These are phyloP conservation scores for Belgica antarctica DNA, from an alignment of 2,888 invertebrate genomes.

Conservation along the genomic window DNA sequence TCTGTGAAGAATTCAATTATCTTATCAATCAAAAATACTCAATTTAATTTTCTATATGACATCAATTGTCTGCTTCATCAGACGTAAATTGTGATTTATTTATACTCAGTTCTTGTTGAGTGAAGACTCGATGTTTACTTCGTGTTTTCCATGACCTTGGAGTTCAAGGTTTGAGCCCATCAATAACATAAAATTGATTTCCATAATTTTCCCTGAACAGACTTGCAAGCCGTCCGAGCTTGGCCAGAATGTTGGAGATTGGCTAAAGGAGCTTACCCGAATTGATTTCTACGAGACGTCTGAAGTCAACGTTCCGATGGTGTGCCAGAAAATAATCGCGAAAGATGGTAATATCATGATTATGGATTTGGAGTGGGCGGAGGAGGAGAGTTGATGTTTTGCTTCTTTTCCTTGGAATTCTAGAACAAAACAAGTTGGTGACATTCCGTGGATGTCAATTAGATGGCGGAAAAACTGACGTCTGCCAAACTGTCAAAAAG, in stretches of 20 bases:
- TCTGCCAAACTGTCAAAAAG: neutral
- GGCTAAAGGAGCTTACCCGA: constrained; percentile 18
- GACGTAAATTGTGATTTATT: constrained; percentile 6
- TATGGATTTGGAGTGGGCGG: neutral
- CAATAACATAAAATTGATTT: neutral
- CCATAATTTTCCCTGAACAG: neutral
- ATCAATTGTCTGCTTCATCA: neutral
- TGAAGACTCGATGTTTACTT: neutral
- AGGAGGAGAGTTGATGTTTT: neutral
- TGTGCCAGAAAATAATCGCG: constrained; percentile 25
- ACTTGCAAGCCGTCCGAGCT: neutral
- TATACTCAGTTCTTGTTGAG: neutral
- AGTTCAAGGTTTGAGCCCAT: neutral
- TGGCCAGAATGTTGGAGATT: neutral
- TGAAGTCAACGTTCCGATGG: constrained; percentile 16
- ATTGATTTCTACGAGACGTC: constrained; percentile 27
- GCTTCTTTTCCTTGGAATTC: neutral
- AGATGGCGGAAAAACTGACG: constrained; percentile 13
- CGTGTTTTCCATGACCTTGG: neutral
- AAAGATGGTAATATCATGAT: constrained; percentile 26
- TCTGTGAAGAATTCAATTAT: constrained; percentile 12
- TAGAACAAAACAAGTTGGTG: neutral
- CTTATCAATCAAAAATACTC: neutral
- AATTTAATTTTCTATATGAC: neutral
- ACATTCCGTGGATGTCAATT: constrained; percentile 30